Evolutionary conservation across 2,113 vertebrate genomes (phyloP).

Genomic region (Dicentrarchus labrax): DNA sequence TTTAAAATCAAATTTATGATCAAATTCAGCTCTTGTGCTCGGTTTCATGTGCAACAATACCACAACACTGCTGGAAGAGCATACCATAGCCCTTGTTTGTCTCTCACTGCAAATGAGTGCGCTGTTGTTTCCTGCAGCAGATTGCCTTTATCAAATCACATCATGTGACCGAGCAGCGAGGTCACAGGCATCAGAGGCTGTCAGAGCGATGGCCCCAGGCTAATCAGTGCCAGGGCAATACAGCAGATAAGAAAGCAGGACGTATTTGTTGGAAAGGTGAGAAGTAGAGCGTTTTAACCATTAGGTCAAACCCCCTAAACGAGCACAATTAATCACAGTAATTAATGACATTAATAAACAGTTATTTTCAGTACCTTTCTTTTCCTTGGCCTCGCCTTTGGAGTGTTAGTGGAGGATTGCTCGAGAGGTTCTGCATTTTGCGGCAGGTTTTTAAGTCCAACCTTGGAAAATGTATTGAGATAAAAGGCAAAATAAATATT

Average conservation of each 20-base stretch:
- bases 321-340: neutral
- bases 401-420: slow-evolving; percentile 7
- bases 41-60: slow-evolving; percentile 28
- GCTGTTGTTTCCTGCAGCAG: slow-evolving; percentile 58
- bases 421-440: slow-evolving; percentile 30
- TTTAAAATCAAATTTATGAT: slow-evolving; percentile 2
- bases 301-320: neutral
- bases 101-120: slow-evolving; percentile 23
- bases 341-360: neutral
- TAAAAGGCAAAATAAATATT: neutral
- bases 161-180: slow-evolving; percentile 66
- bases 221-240: slow-evolving; percentile 50
- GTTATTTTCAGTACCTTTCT: slow-evolving; percentile 71
- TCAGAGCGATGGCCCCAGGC: slow-evolving; percentile 48
- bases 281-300: slow-evolving; percentile 10
- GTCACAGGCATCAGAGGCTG: slow-evolving; percentile 42
- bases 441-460: neutral
- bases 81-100: slow-evolving; percentile 30
- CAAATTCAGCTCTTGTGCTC: slow-evolving; percentile 9
- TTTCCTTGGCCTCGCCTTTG: slow-evolving; percentile 57
- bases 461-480: slow-evolving; percentile 51
- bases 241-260: slow-evolving; percentile 52
- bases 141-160: slow-evolving; percentile 69
- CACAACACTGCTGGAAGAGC: slow-evolving; percentile 5
- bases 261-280: slow-evolving; percentile 15